Evolutionary conservation across 37 sponge, comb jelly and placozoan species (phyloP).

Genomic region (Cliona cf. orientalis): DNA sequence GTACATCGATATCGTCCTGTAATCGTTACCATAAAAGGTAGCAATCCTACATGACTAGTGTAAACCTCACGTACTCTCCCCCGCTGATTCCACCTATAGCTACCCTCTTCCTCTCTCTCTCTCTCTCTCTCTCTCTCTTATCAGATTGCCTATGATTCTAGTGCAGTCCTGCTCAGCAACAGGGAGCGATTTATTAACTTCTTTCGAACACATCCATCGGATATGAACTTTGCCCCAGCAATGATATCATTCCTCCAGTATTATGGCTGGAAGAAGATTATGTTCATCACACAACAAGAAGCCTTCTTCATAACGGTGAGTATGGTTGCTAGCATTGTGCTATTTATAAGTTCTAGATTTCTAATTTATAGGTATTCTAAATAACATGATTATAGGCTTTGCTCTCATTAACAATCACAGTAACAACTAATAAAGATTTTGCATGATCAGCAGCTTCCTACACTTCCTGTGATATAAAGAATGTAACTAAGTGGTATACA

Average conservation of each 20-base stretch:
- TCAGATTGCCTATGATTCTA: conserved; percentile 27
- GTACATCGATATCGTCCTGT: too few species aligned
- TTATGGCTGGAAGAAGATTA: conserved; percentile 18
- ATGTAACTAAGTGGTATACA: too few species aligned
- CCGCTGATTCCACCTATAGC: too few species aligned
- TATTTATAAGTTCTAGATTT: not conserved
- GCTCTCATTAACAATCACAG: too few species aligned
- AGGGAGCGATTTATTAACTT: conserved; percentile 13
- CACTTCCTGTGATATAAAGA: too few species aligned
- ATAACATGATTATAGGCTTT: too few species aligned
- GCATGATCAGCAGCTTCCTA: too few species aligned
- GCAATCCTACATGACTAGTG: not conserved
- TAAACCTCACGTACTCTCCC: too few species aligned
- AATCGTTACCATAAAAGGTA: too few species aligned
- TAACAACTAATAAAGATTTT: too few species aligned
- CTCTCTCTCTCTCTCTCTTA: too few species aligned
- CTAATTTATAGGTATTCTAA: not conserved
- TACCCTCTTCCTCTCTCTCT: too few species aligned
- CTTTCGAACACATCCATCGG: conserved; percentile 16
- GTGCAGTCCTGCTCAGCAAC: not conserved
- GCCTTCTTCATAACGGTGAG: conserved; percentile 6
- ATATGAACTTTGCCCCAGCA: conserved; percentile 1
- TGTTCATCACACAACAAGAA: conserved; percentile 22
- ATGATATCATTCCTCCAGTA: conserved; percentile 2
- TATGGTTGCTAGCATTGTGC: not conserved